Evolutionary conservation across 2,888 invertebrate genomes (phyloP), one percentile per base, ranked within the genome.

Genomic region (Drosophila gaucha): DNA sequence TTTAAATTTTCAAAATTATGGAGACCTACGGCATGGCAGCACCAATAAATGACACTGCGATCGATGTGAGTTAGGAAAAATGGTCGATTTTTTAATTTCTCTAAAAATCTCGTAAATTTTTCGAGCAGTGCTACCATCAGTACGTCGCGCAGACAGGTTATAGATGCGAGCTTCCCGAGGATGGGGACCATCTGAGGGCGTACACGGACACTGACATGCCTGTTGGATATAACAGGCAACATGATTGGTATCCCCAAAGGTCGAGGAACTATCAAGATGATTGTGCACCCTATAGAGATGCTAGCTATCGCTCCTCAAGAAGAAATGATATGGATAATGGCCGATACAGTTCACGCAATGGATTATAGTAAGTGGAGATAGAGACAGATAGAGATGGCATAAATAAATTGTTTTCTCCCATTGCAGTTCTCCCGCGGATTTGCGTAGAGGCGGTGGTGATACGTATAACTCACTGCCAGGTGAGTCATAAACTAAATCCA

Each of bases 21-120:
- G 64, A 62, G 41, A 62, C 33, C 22, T 64, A 63, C 24, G 63
- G 54, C 24, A 63, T 65, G 60, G 60, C 60, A 26, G 62, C 62
- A n/a, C 60, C 60, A 2, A 30, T 38, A 2, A 26, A 60, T 16
- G 60, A 60, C 4, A 49, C 18, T 6, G 22, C 35, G 10, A 60
- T 60, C 4, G 60, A 62, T 20, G 60, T 60, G 26, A 24, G 49
- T 35, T 35, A 9, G 1, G 3, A 2, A 1, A 2, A 16, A 2
- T 16, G 2, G 8, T 35, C 5, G 14, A 16, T 6, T 18, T 12
- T 20, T 20, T 12, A 9, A 8, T 1, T n/a, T 16, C 3, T 8
- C 10, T 8, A 16, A 16, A 2, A 9, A 5, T 31, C 6, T 8
- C 6, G 22, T 2, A 5, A 1, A 10, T 31, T n/a, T 8, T 16